Conservation (phyloP, 2,113 vertebrate species). For the Ochotona curzoniae region DNA sequence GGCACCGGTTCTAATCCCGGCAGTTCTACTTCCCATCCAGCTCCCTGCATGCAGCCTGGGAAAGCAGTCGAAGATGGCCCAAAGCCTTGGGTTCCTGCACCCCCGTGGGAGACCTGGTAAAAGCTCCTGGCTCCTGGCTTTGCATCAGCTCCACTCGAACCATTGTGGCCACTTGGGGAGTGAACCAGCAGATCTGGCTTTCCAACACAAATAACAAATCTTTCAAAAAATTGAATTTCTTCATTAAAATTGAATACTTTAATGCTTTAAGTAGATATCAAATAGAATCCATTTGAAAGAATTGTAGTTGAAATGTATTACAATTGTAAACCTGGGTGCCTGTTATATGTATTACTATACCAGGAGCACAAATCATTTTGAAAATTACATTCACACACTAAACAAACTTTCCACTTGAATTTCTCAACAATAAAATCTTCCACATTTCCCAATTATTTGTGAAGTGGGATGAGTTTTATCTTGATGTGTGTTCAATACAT, state of each 20-base stretch:
- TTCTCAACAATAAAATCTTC: constrained; percentile 21
- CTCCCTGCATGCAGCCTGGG: too few species aligned
- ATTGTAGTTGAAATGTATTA: constrained; percentile 46
- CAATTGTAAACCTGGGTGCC: constrained; percentile 28
- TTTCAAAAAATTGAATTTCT: constrained; percentile 54
- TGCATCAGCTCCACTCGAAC: too few species aligned
- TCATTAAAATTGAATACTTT: constrained; percentile 22
- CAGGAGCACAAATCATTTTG: neutral
- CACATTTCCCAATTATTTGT: constrained; percentile 5
- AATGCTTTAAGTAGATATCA: constrained; percentile 54
- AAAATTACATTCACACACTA: constrained; percentile 44
- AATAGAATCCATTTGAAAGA: constrained; percentile 48
- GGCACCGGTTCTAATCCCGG: too few species aligned
- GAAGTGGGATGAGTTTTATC: neutral
- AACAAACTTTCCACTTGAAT: constrained; percentile 18
- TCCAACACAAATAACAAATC: too few species aligned
- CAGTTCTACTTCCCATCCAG: too few species aligned
- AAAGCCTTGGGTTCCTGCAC: too few species aligned
- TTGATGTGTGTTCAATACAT: neutral
- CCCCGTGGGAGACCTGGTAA: too few species aligned
- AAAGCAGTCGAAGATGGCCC: too few species aligned
- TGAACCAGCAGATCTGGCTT: too few species aligned
- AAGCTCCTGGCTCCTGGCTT: too few species aligned
- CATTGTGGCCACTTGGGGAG: too few species aligned
- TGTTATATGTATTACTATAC: constrained; percentile 53